Conservation (phyloP, 1,140 invertebrate species). For the Lethrus apterus region DNA sequence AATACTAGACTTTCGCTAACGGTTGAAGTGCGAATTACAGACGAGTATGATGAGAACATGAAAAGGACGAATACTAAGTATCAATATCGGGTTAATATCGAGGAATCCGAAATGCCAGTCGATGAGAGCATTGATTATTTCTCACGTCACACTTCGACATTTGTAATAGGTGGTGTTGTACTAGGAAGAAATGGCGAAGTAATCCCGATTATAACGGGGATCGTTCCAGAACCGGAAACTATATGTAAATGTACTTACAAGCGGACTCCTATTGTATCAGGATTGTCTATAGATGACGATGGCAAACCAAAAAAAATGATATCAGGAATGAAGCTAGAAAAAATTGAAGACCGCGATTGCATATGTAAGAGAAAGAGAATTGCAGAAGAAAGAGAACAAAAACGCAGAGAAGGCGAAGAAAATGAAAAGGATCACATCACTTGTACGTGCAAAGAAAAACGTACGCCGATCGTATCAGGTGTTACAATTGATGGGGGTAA, state of each 20-base stretch:
- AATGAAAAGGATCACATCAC: too few species aligned
- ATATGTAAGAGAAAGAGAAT: too few species aligned
- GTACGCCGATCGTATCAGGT: too few species aligned
- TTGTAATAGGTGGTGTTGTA: slow-evolving; percentile 13
- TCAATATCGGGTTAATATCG: background rate
- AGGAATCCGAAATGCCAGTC: slow-evolving; percentile 1
- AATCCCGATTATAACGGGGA: slow-evolving; percentile 11
- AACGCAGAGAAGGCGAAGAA: background rate
- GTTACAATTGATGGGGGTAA: too few species aligned
- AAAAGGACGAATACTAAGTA: background rate
- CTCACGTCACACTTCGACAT: too few species aligned
- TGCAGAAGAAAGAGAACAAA: background rate
- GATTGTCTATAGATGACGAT: background rate
- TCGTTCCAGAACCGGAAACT: background rate
- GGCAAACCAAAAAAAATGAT: background rate
- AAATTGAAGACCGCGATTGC: too few species aligned
- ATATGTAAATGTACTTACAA: background rate
- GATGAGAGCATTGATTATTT: too few species aligned
- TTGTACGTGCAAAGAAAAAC: too few species aligned
- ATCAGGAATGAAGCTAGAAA: too few species aligned
- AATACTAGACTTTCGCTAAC: too few species aligned
- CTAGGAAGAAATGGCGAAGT: slow-evolving; percentile 6
- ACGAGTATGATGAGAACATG: background rate
- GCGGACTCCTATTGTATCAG: too few species aligned
- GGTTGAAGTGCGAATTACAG: too few species aligned